These are phyloP conservation scores for Planococcus citri DNA, from an alignment of 1,140 invertebrate genomes.

Conservation along the genomic window DNA sequence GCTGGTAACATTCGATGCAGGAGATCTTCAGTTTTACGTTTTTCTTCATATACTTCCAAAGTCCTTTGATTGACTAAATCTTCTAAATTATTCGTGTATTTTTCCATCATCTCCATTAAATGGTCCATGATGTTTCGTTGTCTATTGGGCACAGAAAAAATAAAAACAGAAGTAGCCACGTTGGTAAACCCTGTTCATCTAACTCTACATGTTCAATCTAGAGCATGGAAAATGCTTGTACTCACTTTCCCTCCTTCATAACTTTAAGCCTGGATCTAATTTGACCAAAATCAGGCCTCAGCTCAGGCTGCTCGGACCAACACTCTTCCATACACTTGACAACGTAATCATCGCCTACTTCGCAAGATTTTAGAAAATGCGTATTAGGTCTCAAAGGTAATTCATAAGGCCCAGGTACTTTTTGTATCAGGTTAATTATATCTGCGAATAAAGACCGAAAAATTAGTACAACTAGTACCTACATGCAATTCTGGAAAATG, in stretches of 20 bases:
- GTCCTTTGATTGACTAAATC: slow-evolving; percentile 83
- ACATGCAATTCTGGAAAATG: slow-evolving; percentile 12
- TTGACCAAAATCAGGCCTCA: slow-evolving; percentile 64
- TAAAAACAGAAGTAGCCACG: too few relatives aligned
- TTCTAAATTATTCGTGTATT: slow-evolving; percentile 87
- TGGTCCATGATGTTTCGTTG: slow-evolving; percentile 87
- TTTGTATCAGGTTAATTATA: slow-evolving; percentile 66
- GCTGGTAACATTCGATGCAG: slow-evolving; percentile 86
- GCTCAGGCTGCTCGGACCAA: slow-evolving; percentile 70
- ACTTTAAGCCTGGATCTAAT: slow-evolving; percentile 68
- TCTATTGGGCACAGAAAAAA: slow-evolving; percentile 35
- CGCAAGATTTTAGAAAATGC: slow-evolving; percentile 47
- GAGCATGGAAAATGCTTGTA: background rate
- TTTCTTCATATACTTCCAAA: slow-evolving; percentile 74
- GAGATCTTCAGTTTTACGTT: slow-evolving; percentile 84
- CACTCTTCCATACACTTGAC: slow-evolving; percentile 66
- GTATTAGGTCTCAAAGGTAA: slow-evolving; percentile 65
- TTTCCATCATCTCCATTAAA: slow-evolving; percentile 95
- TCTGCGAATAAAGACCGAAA: slow-evolving; percentile 39
- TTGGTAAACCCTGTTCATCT: background rate
- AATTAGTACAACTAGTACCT: slow-evolving; percentile 5
- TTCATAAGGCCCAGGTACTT: slow-evolving; percentile 45
- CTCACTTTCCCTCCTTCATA: slow-evolving; percentile 76
- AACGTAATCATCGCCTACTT: slow-evolving; percentile 53
- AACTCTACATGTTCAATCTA: background rate